These are phyloP conservation scores for Neria commutata DNA, from an alignment of 2,888 invertebrate species.

Conservation along the genomic window DNA sequence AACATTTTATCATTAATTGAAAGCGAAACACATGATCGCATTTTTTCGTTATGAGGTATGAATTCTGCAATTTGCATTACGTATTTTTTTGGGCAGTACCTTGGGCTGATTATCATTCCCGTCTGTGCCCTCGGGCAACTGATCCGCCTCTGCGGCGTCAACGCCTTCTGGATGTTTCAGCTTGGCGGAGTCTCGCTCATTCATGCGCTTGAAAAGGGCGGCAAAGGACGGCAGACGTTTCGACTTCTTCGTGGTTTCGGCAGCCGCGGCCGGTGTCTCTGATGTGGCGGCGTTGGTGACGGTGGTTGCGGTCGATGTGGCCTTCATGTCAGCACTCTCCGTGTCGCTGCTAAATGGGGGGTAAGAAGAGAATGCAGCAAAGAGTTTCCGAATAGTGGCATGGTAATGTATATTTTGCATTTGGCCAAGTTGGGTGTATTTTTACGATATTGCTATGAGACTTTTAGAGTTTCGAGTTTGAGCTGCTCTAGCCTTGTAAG, in stretches of 20 bases:
- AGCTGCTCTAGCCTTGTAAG: neutral
- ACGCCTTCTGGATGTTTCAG: conserved; percentile 38
- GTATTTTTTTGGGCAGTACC: too few relatives aligned
- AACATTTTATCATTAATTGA: too few relatives aligned
- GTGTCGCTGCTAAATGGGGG: conserved; percentile 67
- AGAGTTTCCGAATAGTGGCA: neutral
- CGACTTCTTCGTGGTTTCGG: conserved; percentile 60
- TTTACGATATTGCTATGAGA: too few relatives aligned
- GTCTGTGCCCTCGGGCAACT: conserved; percentile 43
- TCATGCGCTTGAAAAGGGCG: conserved; percentile 57
- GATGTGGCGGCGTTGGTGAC: conserved; percentile 47
- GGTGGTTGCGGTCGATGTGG: conserved; percentile 54
- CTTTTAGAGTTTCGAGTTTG: neutral
- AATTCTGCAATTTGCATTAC: too few relatives aligned
- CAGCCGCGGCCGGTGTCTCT: conserved; percentile 62
- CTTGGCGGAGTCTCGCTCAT: conserved; percentile 49
- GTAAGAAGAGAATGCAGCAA: neutral
- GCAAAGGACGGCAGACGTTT: conserved; percentile 56
- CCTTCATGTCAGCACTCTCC: conserved; percentile 68
- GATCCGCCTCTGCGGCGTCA: conserved; percentile 36
- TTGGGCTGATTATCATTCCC: conserved; percentile 60
- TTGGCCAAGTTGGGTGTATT: too few relatives aligned
- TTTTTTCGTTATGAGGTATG: too few relatives aligned
- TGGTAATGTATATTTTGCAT: neutral
- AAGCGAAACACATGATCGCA: too few relatives aligned